Base-by-base conservation (phyloP, 2,888 invertebrate genomes). In the Diachrysia chrysitis region DNA sequence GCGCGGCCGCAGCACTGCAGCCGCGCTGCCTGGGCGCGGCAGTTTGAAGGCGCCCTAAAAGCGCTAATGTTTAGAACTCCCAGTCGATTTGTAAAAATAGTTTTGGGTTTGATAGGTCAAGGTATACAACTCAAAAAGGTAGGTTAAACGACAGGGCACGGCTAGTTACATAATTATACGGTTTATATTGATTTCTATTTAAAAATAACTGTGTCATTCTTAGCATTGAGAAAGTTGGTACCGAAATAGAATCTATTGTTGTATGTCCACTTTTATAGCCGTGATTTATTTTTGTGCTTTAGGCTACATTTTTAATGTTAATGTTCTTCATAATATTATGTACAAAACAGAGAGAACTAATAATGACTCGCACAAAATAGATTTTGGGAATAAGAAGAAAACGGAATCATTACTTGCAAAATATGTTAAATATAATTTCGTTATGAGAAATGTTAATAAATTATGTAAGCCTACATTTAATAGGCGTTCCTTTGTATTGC, bases 191-290 rank as follows among this genome's bases (percentile, higher is more conserved):
- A 71, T 70, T 66, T 58, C n/a, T 1, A 35, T 68, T 55, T 66
- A 7, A 64, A 78, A 74, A 78, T 78, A 70, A 55, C 55, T 17
- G 32, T 4, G 51, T 61, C 23, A 67, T 63, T 79, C 63, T 67
- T 77, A 51, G 56, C 62, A 64, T 17, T 1, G 54, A 58, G 66
- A 46, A 56, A 23, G 56, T 66, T 42, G 54, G 7, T 46, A 55
- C 58, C 23, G 21, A 37, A 70, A 80, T 70, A 64, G 23, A 58
- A 21, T 21, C 42, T 9, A n/a, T n/a, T 19, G 51, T 42, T 66
- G 48, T 10, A 9, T 64, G 14, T 21, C 23, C 9, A 14, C 16
- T 21, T 48, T 21, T 21, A 14, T 35, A 19, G 21, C 1, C n/a
- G 10, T 12, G 21, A 21, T 48, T 17, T 17, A 17, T 48, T 10